Evolutionary conservation across 2,797 vertebrate genomes (phyloP), one percentile per base, ranked within the genome.

Genomic region (Tapera naevia): DNA sequence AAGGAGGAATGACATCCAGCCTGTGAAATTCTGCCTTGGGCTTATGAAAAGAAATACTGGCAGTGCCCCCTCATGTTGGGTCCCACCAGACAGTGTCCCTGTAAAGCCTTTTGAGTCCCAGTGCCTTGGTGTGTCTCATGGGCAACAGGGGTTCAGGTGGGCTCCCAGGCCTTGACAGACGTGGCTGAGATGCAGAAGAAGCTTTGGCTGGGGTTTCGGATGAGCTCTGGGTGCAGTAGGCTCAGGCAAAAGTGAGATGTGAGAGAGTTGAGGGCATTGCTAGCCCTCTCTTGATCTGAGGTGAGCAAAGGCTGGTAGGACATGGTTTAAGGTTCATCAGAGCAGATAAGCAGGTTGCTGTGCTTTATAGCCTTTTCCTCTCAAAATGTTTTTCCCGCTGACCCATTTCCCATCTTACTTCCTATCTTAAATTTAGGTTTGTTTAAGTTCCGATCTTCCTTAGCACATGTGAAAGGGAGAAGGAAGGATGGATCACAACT

Each of bases 101-200:
- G 0, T 6, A 8, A 17, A 19, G 60, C 41, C 35, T n/a, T 28
- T 11, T 1, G 57, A 37, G 56, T 0, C 30, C 25, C 16, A 10
- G 46, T 0, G 3, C 39, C 39, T 56, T 1, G 12, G 48, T 4
- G 37, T 33, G 23, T 65, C 19, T 41, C 23, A 13, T 15, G 33
- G 16, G 33, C 67, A 45, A 32, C 48, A 8, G 0, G 1, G 28
- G 41, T 4, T 56, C 16, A 4, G 19, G 41, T 3, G 28, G 67
- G 57, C 27, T 54, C 57, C 46, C 0, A 7, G 28, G 28, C 54
- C 18, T 23, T 5, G 24, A 65, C 45, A 23, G 7, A 1, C 1
- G 1, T 18, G 39, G 67, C n/a, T 0, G 7, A 37, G 39, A 0
- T 10, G 58, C 17, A 16, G 41, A 4, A 39, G 10, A 3, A 37